Conservation (phyloP, 2,888 invertebrate species). For the Tenthredo livida region DNA sequence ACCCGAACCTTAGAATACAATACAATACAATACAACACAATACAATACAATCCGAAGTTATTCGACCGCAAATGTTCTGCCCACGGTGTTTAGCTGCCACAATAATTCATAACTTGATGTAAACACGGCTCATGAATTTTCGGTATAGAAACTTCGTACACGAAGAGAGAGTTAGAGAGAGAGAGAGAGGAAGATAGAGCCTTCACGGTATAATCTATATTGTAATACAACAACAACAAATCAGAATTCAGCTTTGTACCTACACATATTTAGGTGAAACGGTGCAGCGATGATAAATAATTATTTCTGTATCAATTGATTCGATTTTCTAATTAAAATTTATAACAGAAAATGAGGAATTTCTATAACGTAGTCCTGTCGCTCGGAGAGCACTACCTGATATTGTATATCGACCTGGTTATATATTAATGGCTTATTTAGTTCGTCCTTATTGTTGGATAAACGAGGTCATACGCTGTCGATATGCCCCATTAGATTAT, state of each 20-base stretch:
- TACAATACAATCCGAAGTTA: conserved; percentile 11
- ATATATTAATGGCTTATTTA: background rate
- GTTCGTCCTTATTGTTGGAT: background rate
- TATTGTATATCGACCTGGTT: background rate
- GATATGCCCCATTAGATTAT: background rate
- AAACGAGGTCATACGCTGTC: background rate
- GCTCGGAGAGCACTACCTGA: background rate
- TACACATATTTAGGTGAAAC: background rate
- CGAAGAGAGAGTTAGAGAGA: background rate
- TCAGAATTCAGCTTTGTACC: background rate
- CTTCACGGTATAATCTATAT: background rate
- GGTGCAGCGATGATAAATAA: background rate
- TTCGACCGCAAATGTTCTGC: conserved; percentile 24
- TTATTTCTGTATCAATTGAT: background rate
- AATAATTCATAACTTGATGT: conserved; percentile 30
- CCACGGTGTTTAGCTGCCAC: conserved; percentile 7
- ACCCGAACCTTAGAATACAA: background rate
- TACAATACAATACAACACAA: background rate
- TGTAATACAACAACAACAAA: background rate
- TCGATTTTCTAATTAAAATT: background rate
- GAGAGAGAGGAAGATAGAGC: background rate
- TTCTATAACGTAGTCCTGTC: background rate
- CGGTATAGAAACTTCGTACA: background rate
- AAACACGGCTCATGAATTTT: conserved; percentile 19
- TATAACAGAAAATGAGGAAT: background rate